phyloP scores from a whole-genome alignment of 2,888 invertebrate genomes.

The Cheilosia variabilis region DNA sequence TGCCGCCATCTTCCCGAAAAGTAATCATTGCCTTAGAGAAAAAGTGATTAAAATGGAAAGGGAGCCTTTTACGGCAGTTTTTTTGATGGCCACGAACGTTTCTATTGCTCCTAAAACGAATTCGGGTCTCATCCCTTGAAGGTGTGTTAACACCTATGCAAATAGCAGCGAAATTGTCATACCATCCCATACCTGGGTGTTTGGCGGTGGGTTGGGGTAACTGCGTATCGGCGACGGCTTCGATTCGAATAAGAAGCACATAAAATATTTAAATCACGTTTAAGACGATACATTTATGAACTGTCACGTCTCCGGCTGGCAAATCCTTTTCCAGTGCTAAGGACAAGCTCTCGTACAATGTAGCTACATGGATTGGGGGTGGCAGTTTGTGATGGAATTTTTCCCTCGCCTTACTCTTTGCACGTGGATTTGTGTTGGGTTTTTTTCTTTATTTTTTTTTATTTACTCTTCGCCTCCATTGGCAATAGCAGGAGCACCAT shows the following conservation, averaged over 20 bases:
- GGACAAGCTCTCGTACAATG: slow-evolving; percentile 66
- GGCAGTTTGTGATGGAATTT: slow-evolving; percentile 68
- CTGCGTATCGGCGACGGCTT: slow-evolving; percentile 67
- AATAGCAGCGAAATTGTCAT: slow-evolving; percentile 67
- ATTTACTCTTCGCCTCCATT: slow-evolving; percentile 64
- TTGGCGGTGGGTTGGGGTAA: slow-evolving; percentile 15
- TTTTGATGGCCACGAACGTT: slow-evolving; percentile 51
- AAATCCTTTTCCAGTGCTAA: slow-evolving; percentile 73
- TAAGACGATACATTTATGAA: slow-evolving; percentile 76
- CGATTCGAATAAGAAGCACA: slow-evolving; percentile 71
- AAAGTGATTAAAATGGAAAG: slow-evolving; percentile 60
- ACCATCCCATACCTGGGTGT: slow-evolving; percentile 30
- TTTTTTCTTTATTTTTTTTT: slow-evolving; percentile 52
- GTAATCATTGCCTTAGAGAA: slow-evolving; percentile 27
- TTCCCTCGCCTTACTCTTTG: slow-evolving; percentile 42
- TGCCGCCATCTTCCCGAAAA: slow-evolving; percentile 1
- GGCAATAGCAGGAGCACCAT: slow-evolving; percentile 54
- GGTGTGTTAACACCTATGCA: slow-evolving; percentile 71
- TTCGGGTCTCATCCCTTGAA: slow-evolving; percentile 51
- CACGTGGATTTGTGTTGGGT: slow-evolving; percentile 65
- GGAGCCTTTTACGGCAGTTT: slow-evolving; percentile 57
- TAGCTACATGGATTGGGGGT: slow-evolving; percentile 44
- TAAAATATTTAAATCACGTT: slow-evolving; percentile 76
- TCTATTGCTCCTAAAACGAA: slow-evolving; percentile 47
- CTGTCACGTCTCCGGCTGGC: slow-evolving; percentile 72